phyloP scores from a whole-genome alignment of 2,888 invertebrate genomes.

The Mechanitis mazaeus region DNA sequence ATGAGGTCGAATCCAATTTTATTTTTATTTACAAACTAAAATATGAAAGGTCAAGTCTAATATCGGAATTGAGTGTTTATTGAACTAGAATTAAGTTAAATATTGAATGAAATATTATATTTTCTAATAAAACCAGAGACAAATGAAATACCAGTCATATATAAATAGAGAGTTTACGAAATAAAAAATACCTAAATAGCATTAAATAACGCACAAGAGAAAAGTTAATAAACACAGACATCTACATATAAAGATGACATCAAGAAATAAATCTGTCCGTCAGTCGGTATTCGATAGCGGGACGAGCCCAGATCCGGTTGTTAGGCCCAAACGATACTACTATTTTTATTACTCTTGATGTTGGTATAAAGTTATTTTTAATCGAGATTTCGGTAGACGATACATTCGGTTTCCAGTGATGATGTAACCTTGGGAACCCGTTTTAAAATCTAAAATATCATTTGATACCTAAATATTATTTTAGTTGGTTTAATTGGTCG shows the following conservation, averaged over 20 bases:
- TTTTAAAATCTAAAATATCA: slow-evolving; percentile 6
- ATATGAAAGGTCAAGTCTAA: too few species aligned
- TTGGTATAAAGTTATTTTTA: slow-evolving; percentile 49
- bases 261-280: slow-evolving; percentile 62
- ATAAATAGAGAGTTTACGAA: too few species aligned
- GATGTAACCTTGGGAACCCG: slow-evolving; percentile 14
- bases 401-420: slow-evolving; percentile 15
- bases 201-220: neutral
- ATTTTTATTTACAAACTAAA: too few species aligned
- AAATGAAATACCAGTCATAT: too few species aligned
- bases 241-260: slow-evolving; percentile 61
- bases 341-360: slow-evolving; percentile 67
- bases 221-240: slow-evolving; percentile 13
- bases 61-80: too few species aligned
- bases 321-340: slow-evolving; percentile 61
- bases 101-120: too few species aligned
- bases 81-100: too few species aligned
- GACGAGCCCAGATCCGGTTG: slow-evolving; percentile 69
- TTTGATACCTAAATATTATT: neutral
- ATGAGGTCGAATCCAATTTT: too few species aligned
- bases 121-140: too few species aligned
- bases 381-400: slow-evolving; percentile 23
- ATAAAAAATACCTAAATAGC: too few species aligned
- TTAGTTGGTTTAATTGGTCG: neutral
- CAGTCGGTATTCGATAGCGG: slow-evolving; percentile 45